Evolutionary conservation across 2,888 invertebrate species (phyloP), one percentile per base, ranked within the genome.

Genomic region (Sphaeridia pumilis): DNA sequence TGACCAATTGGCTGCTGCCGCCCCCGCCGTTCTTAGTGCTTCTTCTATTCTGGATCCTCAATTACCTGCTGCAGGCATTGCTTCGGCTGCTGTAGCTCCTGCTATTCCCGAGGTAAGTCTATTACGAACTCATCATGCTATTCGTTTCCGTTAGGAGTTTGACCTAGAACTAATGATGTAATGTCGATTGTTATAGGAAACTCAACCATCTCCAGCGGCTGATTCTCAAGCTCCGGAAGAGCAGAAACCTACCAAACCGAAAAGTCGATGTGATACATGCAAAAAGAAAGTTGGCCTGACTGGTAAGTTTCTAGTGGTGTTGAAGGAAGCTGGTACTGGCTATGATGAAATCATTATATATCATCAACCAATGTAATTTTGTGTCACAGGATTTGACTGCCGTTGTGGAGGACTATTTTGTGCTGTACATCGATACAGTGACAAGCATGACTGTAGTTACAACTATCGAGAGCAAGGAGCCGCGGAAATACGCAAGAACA

Each of bases 231-330:
- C 26, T 24, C 26, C 35, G n/a, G 45, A 54, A 36, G 52, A 52
- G 14, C 48, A 52, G 22, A 53, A 53, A 42, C 28, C 49, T 25
- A 50, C 20, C n/a, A 52, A 93, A 82, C 92, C 90, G 82, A 93
- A 93, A 79, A 97, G 94, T 74, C 83, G 95, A 71, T 98, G 97
- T 77, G 86, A 83, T 69, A 83, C 86, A 69, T 98, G 97, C 80
- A 92, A 92, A 77, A 97, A 97, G 84, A 95, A 95, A 83, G 93
- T 98, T 75, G 97, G 97, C 71, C 80, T 98, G 70, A 97, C 97
- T 78, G 97, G 97, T 95, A 72, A n/a, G n/a, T n/a, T n/a, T n/a
- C n/a, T n/a, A n/a, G n/a, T n/a, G n/a, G n/a, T n/a, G n/a, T n/a
- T n/a, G n/a, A n/a, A n/a, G n/a, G n/a, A n/a, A n/a, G n/a, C n/a